Percentiles rank a stretch among this genome's conserved stretches.
phyloP scores from a whole-genome alignment of 1,140 invertebrate genomes.

The Bombus soroeensis region DNA sequence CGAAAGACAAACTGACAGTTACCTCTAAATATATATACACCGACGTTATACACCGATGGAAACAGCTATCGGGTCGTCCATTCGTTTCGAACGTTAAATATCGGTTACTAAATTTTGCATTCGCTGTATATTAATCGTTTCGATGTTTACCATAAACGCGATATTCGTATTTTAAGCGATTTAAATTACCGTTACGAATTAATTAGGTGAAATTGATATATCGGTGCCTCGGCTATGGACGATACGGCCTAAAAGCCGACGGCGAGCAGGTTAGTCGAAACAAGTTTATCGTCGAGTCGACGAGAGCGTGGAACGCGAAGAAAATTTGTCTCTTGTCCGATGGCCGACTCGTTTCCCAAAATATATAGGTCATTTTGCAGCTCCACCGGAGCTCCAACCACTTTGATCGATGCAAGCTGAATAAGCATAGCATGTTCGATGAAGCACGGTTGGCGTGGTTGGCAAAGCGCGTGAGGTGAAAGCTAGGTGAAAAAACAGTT shows the following conservation, averaged over 20 bases:
- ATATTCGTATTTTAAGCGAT: no score
- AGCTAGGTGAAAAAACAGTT: slow-evolving; percentile 21
- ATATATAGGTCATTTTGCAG: not conserved
- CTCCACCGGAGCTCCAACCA: not conserved
- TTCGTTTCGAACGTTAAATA: not conserved
- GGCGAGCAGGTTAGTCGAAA: no score
- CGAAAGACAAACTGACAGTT: not conserved
- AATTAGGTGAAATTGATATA: no score
- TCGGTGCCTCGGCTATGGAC: no score
- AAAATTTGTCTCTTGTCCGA: not conserved
- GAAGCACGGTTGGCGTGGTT: not conserved
- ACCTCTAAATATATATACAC: not conserved
- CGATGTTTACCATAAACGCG: no score
- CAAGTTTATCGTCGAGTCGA: not conserved
- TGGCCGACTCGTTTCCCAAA: not conserved
- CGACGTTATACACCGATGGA: not conserved
- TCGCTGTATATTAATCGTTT: not conserved
- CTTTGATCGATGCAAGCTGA: not conserved
- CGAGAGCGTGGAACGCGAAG: no score
- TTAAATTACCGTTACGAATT: no score
- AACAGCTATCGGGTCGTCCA: not conserved
- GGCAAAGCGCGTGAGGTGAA: not conserved
- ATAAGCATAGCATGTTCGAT: not conserved
- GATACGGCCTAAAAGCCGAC: no score
- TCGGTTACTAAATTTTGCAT: not conserved